Evolutionary conservation across 2,113 vertebrate species (phyloP).

Genomic region (Catharus fuscescens): DNA sequence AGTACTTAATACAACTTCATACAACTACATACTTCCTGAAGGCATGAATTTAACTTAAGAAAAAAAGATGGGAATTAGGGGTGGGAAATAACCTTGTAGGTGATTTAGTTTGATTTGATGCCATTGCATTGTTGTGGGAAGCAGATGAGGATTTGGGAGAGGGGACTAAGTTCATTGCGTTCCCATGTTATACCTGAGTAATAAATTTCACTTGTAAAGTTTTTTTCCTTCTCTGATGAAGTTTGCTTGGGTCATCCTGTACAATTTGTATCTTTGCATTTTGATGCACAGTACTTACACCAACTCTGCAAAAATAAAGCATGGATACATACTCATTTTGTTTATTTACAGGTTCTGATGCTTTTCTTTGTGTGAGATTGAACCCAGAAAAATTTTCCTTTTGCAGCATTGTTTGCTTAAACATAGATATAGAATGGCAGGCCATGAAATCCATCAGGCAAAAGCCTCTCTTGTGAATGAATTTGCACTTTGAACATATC

Average conservation of each 20-base stretch:
- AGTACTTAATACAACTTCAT: neutral
- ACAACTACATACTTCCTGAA: neutral
- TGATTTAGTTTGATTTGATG: neutral
- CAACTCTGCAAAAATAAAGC: neutral
- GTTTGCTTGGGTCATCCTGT: neutral
- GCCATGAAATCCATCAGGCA: neutral
- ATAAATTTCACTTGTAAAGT: neutral
- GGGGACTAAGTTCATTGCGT: neutral
- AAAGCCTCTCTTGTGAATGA: neutral
- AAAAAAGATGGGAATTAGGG: neutral
- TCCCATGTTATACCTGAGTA: neutral
- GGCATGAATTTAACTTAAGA: neutral
- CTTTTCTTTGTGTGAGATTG: neutral
- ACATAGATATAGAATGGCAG: fast-evolving
- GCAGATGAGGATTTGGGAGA: neutral
- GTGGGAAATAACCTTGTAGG: neutral
- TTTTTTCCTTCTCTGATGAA: neutral
- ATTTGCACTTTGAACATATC: fast-evolving
- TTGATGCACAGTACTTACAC: neutral
- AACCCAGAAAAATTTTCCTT: neutral
- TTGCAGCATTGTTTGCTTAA: neutral
- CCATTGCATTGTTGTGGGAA: neutral
- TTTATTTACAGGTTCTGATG: neutral
- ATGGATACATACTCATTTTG: neutral
- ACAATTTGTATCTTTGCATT: neutral